Evolutionary conservation across 2,113 vertebrate genomes (phyloP).

Genomic region (Heterotilapia buettikoferi): DNA sequence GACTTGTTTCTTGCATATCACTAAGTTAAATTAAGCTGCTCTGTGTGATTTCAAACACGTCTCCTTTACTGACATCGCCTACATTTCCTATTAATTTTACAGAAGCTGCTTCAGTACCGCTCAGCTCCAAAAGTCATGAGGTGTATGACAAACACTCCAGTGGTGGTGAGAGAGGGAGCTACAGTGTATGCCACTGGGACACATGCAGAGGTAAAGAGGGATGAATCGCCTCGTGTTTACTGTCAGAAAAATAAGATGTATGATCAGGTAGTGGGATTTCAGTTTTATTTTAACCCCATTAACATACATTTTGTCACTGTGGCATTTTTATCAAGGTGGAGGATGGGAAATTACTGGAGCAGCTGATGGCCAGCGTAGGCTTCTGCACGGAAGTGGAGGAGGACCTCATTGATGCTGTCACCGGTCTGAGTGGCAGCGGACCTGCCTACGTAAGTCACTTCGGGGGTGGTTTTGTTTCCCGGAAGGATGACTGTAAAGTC

Average conservation of each 20-base stretch:
- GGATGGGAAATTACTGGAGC: conserved; percentile 88
- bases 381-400: conserved; percentile 97
- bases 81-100: neutral
- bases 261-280: neutral
- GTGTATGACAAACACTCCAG: conserved; percentile 97
- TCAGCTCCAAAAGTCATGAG: conserved; percentile 88
- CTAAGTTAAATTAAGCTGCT: neutral
- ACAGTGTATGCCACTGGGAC: conserved; percentile 93
- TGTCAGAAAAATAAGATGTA: neutral
- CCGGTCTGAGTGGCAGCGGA: conserved; percentile 93
- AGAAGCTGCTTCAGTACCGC: conserved; percentile 87
- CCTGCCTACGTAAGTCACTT: conserved; percentile 87
- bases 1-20: neutral
- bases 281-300: neutral
- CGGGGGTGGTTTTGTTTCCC: neutral
- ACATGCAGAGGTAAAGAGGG: conserved; percentile 83
- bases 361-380: conserved; percentile 93
- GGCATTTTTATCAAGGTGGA: conserved; percentile 70
- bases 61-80: neutral
- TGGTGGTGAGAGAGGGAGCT: conserved; percentile 91
- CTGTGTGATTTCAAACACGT: neutral
- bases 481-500: neutral
- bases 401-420: conserved; percentile 93
- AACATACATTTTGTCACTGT: neutral
- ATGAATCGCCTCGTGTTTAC: neutral